phyloP scores from a whole-genome alignment of 2,888 invertebrate species.

The Andrena dorsata region DNA sequence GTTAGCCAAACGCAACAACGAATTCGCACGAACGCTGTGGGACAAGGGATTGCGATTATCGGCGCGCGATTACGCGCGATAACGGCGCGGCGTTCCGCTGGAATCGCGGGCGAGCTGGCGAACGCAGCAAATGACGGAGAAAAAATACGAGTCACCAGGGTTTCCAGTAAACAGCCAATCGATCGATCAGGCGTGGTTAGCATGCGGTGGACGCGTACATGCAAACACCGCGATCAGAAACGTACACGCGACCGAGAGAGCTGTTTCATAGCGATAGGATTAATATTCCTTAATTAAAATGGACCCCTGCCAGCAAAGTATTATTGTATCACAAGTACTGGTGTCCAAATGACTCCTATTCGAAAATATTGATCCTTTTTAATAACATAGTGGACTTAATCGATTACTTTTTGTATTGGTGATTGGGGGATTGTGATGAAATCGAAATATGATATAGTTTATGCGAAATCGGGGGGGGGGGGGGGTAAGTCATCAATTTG shows the following conservation, averaged over 20 bases:
- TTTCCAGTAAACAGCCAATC: slow-evolving; percentile 65
- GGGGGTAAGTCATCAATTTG: too few relatives aligned
- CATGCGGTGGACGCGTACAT: slow-evolving; percentile 42
- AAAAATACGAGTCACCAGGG: slow-evolving; percentile 66
- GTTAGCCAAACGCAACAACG: slow-evolving; percentile 21
- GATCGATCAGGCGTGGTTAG: slow-evolving; percentile 58
- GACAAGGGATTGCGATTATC: slow-evolving; percentile 52
- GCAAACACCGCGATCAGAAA: slow-evolving; percentile 2
- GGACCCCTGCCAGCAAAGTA: too few relatives aligned
- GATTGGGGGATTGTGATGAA: too few relatives aligned
- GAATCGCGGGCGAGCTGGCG: slow-evolving; percentile 33
- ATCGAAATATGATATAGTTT: too few relatives aligned
- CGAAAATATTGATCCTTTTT: too few relatives aligned
- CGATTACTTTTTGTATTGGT: too few relatives aligned
- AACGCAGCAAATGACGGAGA: slow-evolving; percentile 52
- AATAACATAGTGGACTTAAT: too few relatives aligned
- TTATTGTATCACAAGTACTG: too few relatives aligned
- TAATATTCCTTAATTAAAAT: too few relatives aligned
- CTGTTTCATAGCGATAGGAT: too few relatives aligned
- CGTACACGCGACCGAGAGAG: neutral
- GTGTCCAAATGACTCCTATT: too few relatives aligned
- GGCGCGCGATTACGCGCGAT: slow-evolving; percentile 52
- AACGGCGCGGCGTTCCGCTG: slow-evolving; percentile 24
- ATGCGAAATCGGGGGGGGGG: too few relatives aligned
- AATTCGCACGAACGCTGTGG: slow-evolving; percentile 28